Evolutionary conservation across 2,797 vertebrate genomes (phyloP).

Genomic region (Falco biarmicus): DNA sequence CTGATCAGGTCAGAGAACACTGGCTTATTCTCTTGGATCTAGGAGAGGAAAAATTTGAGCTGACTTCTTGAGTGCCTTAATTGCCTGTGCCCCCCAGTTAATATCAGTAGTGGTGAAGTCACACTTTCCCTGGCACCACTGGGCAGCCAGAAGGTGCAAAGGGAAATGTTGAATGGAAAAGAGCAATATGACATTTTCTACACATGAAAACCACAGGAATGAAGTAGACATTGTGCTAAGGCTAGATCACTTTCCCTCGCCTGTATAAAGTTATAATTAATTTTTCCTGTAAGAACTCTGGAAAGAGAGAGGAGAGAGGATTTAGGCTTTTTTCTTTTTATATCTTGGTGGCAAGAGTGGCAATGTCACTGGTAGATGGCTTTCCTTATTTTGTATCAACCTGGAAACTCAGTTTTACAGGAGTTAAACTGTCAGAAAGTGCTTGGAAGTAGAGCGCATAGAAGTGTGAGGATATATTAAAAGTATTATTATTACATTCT

Average conservation of each 20-base stretch:
- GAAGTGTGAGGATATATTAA: background rate
- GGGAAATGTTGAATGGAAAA: background rate
- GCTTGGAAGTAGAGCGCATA: background rate
- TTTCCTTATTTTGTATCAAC: background rate
- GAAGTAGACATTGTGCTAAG: background rate
- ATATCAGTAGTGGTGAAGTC: background rate
- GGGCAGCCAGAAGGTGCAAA: background rate
- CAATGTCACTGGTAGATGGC: background rate
- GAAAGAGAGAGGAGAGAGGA: background rate
- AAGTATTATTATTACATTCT: background rate
- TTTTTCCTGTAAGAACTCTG: background rate
- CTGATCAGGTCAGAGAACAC: background rate
- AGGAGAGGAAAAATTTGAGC: background rate
- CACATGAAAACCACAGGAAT: background rate
- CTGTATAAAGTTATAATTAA: rapidly evolving
- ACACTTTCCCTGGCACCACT: background rate
- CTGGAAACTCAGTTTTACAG: background rate
- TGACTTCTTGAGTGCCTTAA: background rate
- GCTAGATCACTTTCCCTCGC: background rate
- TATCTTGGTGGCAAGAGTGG: background rate
- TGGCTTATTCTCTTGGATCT: background rate
- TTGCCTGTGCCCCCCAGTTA: background rate
- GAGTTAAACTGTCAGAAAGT: background rate
- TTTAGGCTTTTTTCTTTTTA: background rate
- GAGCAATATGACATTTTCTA: background rate